Base-by-base conservation (phyloP, 2,888 invertebrate species). In the Eristalinus aeneus region DNA sequence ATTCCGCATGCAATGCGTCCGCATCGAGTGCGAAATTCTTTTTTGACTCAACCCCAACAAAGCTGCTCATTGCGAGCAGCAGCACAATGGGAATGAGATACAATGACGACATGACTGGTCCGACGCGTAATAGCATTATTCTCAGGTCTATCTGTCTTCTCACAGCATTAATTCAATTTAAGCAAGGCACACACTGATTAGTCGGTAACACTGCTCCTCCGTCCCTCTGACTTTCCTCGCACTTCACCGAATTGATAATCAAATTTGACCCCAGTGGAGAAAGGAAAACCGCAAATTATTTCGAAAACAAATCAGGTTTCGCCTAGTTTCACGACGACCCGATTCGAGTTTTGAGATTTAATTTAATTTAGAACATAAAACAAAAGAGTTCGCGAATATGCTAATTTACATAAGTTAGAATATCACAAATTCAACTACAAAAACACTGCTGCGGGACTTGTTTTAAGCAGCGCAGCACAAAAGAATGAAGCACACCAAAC, bases 1-100 rank as follows among this genome's bases (percentile, higher is more conserved):
- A 94, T 68, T 94, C 93, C 16, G 93, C 92, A 34, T 96, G 94
- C 79, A 95, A 90, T 73, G 93, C 90, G 90, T 96, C 96, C n/a
- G 96, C 93, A 88, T 89, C 89, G 61, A 90, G 72, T 72, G 67
- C 71, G 1, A 69, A n/a, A 64, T 92, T 90, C 8, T 93, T 91
- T 20, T 46, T 74, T n/a, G 82, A 71, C 11, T 74, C 71, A 36
- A 75, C 83, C 20, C 63, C 67, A 65, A 74, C 82, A 67, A 78
- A 78, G 78, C 56, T 63, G 34, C 36, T 79, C 27, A 53, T 5
- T 61, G 72, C 27, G 16, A 86, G 56, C 11, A 77, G 31, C 32
- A 72, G 46, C 31, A 69, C 27, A 11, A 72, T 46, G 34, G 65
- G 63, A 39, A 81, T 68, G 60, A 76, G 34, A 22, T 27, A 56